phyloP scores from a whole-genome alignment of 2,888 invertebrate genomes.

The Parelbella ahira region DNA sequence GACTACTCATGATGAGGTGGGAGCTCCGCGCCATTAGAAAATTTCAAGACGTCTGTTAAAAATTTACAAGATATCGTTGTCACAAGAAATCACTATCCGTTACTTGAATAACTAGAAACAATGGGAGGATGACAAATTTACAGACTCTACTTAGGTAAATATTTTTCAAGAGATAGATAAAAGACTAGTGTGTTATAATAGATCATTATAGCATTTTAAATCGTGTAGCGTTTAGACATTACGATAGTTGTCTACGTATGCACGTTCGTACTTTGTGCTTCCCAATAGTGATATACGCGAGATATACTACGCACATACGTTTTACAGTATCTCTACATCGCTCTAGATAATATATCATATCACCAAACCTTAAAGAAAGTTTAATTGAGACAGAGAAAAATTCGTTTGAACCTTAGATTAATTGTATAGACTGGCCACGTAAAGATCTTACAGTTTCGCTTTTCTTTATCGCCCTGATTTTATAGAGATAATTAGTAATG shows the following conservation, averaged over 20 bases:
- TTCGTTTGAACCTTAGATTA: constrained; percentile 47
- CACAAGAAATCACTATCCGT: constrained; percentile 28
- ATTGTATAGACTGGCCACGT: constrained; percentile 62
- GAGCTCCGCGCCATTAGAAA: constrained; percentile 34
- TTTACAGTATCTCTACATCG: constrained; percentile 42
- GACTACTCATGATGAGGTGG: constrained; percentile 53
- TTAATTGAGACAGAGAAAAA: constrained; percentile 49
- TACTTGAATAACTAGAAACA: constrained; percentile 36
- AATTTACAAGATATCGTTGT: constrained; percentile 27
- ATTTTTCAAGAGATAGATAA: constrained; percentile 65
- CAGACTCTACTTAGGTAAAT: constrained; percentile 64
- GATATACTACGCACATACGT: too few relatives aligned
- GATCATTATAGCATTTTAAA: constrained; percentile 46
- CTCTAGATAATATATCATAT: constrained; percentile 47
- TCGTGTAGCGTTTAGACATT: constrained; percentile 48
- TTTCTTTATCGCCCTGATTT: constrained; percentile 6
- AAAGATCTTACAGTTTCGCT: constrained; percentile 48
- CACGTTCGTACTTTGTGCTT: constrained; percentile 63
- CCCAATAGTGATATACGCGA: too few relatives aligned
- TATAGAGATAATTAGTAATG: constrained; percentile 12
- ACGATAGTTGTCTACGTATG: constrained; percentile 42
- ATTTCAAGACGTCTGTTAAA: constrained; percentile 28
- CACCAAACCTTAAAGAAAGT: constrained; percentile 50
- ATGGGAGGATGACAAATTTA: constrained; percentile 71
- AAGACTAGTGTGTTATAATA: constrained; percentile 69